Evolutionary conservation across 2,797 vertebrate genomes (phyloP).

Genomic region (Sciurus vulgaris): DNA sequence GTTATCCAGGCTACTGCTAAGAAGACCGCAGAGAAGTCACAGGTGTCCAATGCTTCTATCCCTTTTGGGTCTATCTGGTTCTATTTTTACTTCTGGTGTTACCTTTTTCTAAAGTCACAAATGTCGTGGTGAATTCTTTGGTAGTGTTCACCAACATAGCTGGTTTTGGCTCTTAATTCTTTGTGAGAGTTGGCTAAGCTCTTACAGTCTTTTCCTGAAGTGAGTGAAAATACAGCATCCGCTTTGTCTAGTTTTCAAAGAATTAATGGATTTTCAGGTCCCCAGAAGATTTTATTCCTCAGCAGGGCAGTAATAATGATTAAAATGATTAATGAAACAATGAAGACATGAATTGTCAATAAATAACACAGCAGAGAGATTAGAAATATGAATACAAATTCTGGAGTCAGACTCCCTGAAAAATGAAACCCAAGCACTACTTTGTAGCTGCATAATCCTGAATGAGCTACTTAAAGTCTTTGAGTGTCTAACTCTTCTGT

Average conservation of each 20-base stretch:
- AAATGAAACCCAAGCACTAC: not conserved
- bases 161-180: not conserved
- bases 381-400: not conserved
- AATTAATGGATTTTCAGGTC: not conserved
- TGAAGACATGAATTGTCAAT: not conserved
- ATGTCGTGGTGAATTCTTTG: not conserved
- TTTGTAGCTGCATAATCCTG: not conserved
- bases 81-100: not conserved
- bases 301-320: not conserved
- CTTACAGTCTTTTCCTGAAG: not conserved
- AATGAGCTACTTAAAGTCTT: not conserved
- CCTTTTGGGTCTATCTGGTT: not conserved
- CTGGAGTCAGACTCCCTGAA: not conserved
- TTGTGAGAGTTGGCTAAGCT: not conserved
- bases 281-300: not conserved
- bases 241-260: slow-evolving; percentile 21
- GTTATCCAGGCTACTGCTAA: not conserved
- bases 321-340: not conserved
- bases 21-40: not conserved
- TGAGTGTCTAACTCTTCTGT: not conserved
- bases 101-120: not conserved
- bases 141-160: not conserved
- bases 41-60: not conserved
- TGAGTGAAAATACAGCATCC: not conserved
- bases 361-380: not conserved